Evolutionary conservation across 2,113 vertebrate genomes (phyloP).

Genomic region (Carlito syrichta): DNA sequence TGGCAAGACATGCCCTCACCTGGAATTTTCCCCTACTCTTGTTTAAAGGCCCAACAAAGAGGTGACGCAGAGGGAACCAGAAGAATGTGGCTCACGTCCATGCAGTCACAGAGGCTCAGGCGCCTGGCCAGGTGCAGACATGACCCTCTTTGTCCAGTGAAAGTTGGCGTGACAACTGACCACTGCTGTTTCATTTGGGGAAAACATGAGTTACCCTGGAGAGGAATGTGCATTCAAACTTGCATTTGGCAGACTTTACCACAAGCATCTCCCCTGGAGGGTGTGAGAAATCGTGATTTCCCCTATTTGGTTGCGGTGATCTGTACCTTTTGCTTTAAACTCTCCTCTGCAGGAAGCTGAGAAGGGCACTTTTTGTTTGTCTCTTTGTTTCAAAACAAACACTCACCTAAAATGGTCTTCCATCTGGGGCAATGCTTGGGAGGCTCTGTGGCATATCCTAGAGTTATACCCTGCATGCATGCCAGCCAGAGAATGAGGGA

Average conservation of each 20-base stretch:
- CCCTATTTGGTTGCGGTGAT: background rate
- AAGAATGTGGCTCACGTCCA: background rate
- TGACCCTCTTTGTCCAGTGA: background rate
- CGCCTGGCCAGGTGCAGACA: background rate
- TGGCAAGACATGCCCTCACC: background rate
- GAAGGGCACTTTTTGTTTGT: background rate
- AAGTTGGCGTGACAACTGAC: background rate
- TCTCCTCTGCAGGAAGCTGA: background rate
- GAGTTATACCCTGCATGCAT: background rate
- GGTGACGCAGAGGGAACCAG: background rate
- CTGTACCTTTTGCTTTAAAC: background rate
- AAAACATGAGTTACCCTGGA: background rate
- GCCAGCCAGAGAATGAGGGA: background rate
- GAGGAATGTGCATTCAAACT: background rate
- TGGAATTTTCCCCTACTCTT: background rate
- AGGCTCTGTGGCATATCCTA: background rate
- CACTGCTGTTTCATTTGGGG: background rate
- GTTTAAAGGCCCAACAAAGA: background rate
- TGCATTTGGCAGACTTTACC: background rate
- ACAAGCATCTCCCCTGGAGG: background rate
- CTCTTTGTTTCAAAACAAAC: constrained; percentile 8
- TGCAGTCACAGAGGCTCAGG: accelerated
- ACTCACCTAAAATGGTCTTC: background rate
- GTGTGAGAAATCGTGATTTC: background rate
- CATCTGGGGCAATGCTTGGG: background rate